These are phyloP conservation scores for Coptodon bakossiorum DNA, from an alignment of 2,113 vertebrate species.

Conservation along the genomic window DNA sequence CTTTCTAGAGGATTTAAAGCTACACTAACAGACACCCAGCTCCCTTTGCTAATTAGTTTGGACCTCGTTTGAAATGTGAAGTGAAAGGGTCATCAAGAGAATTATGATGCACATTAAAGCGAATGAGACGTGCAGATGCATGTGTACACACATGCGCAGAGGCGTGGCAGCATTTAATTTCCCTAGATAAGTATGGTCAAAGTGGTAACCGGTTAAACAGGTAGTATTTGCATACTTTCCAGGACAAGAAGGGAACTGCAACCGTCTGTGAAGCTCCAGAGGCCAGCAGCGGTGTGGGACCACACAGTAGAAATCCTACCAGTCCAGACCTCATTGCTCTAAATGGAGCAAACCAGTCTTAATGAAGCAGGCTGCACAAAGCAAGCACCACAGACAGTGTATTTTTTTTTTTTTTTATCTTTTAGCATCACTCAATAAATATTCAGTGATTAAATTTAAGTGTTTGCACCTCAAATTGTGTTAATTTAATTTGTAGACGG, in stretches of 20 bases:
- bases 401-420: not conserved
- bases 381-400: not conserved
- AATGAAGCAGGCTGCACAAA: not conserved
- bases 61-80: conserved; percentile 43
- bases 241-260: not conserved
- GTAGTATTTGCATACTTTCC: conserved; percentile 60
- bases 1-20: not conserved
- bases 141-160: not conserved
- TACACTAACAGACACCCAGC: conserved; percentile 4
- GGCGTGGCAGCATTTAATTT: conserved; percentile 17
- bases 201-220: conserved; percentile 44
- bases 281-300: conserved; percentile 14
- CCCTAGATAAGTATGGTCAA: conserved; percentile 34
- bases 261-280: conserved; percentile 21
- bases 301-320: not conserved
- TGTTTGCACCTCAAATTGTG: not conserved
- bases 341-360: not conserved
- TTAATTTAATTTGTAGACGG: not conserved
- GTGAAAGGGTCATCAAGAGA: conserved; percentile 26
- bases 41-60: conserved; percentile 48
- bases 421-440: not conserved
- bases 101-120: conserved; percentile 10
- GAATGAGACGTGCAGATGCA: not conserved
- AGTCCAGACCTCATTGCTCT: not conserved
- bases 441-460: not conserved